Evolutionary conservation across 2,113 vertebrate species (phyloP), one percentile per base, ranked within the genome.

Genomic region (Lamprotornis superbus): DNA sequence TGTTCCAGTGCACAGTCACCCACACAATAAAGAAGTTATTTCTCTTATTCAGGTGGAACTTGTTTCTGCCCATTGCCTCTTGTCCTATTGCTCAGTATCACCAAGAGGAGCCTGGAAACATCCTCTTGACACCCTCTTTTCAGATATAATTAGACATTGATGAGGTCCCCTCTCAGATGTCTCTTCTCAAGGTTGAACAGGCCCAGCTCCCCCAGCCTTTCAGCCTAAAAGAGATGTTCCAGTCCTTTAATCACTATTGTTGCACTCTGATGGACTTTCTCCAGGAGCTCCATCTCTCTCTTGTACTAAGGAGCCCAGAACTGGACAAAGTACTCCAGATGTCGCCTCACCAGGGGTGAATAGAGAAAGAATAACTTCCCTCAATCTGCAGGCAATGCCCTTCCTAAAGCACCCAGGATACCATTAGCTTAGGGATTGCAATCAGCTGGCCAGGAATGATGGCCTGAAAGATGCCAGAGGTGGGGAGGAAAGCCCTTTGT

Each of bases 361-460:
- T 9, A 61, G 16, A 15, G 11, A 39, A 5, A 39, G 12, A 25
- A 39, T 39, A 5, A 33, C 7, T 39, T 61, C 21, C 22, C 16
- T 39, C 3, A 7, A 15, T 39, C 56, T 76, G 9, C 28, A 25
- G 35, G 21, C 21, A 39, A 7, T 33, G 44, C 2, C 31, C 16
- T 33, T 33, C 44, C n/a, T 60, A 19, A 39, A 61, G 22, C 16
- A 60, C 7, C 12, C 44, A 33, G 28, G 56, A 49, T 19, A 49
- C 44, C 42, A n/a, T 21, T 67, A 2, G 0, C 7, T 56, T 2
- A 1, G 7, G 20, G 5, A 47, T 3, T 4, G 0, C 19, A 46
- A 27, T 13, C 17, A 71, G 6, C 33, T 4, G 2, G 22, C 15
- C 69, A 63, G 31, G 47, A 37, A 37, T 28, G 53, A 25, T 24